phyloP scores from a whole-genome alignment of 23 tunicate species.

The Pegea sp. region DNA sequence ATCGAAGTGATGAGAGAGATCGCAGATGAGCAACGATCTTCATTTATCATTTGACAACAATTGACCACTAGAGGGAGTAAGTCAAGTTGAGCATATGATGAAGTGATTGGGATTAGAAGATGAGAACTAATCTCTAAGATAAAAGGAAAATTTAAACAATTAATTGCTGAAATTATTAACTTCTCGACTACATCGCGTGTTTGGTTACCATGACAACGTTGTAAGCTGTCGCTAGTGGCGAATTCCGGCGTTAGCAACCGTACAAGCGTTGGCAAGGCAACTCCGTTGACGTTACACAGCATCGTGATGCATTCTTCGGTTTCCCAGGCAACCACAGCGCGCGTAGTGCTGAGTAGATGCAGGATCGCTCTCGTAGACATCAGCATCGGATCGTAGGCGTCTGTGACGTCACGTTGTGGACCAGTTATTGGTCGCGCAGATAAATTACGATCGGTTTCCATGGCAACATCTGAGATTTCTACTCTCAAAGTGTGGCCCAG shows the following conservation, averaged over 20 bases:
- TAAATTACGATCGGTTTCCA: slow-evolving; percentile 39
- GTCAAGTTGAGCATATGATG: slow-evolving; percentile 12
- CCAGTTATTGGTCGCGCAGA: slow-evolving; percentile 25
- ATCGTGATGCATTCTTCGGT: slow-evolving; percentile 27
- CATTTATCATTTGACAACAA: not conserved
- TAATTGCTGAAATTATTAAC: slow-evolving; percentile 3
- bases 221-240: slow-evolving; percentile 1
- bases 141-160: slow-evolving; percentile 26
- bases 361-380: slow-evolving; percentile 37
- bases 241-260: slow-evolving; percentile 29
- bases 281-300: slow-evolving; percentile 14
- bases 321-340: slow-evolving; percentile 34
- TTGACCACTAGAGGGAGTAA: slow-evolving; percentile 5
- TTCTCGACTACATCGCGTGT: not conserved
- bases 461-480: slow-evolving; percentile 13
- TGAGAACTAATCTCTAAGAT: slow-evolving; percentile 12
- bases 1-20: slow-evolving; percentile 7
- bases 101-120: slow-evolving; percentile 11
- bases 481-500: slow-evolving; percentile 50
- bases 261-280: slow-evolving; percentile 18
- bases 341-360: slow-evolving; percentile 13
- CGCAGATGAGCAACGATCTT: slow-evolving; percentile 3
- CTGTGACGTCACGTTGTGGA: slow-evolving; percentile 5
- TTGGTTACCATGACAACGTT: not conserved
- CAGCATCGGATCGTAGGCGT: slow-evolving; percentile 39